phyloP scores from a whole-genome alignment of 2,113 vertebrate genomes.

The Pelodiscus sinensis region DNA sequence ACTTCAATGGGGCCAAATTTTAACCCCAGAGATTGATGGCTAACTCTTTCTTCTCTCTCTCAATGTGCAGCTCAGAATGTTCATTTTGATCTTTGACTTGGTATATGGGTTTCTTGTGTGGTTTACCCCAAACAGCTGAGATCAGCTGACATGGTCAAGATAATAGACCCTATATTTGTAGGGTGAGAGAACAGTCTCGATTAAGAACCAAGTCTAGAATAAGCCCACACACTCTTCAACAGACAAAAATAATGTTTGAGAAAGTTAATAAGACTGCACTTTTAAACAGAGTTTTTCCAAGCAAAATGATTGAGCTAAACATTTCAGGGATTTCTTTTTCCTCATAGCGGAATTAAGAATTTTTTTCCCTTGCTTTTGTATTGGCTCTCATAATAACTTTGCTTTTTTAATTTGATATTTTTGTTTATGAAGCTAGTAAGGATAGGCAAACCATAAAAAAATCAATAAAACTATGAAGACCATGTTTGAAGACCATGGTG shows the following conservation, averaged over 20 bases:
- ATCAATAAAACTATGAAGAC: neutral
- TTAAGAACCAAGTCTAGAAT: neutral
- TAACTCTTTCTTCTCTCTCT: neutral
- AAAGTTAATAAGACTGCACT: neutral
- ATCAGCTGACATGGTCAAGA: neutral
- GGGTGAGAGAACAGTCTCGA: neutral
- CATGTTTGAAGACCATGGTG: neutral
- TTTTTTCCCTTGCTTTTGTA: neutral
- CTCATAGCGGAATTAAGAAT: neutral
- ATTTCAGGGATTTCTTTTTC: neutral
- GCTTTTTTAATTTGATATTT: neutral
- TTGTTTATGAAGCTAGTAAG: neutral
- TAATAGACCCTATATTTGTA: neutral
- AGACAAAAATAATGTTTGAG: neutral
- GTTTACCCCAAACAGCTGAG: neutral
- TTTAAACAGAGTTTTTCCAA: neutral
- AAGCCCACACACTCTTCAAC: accelerated
- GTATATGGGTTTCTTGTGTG: neutral
- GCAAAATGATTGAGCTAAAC: neutral
- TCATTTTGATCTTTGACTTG: neutral
- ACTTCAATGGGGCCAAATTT: slow-evolving; percentile 1
- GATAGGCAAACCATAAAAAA: neutral
- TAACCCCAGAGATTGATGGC: neutral
- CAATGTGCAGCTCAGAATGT: neutral
- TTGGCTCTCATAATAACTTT: neutral